Conservation (phyloP, 2,797 vertebrate genomes). For the Lemur catta region DNA sequence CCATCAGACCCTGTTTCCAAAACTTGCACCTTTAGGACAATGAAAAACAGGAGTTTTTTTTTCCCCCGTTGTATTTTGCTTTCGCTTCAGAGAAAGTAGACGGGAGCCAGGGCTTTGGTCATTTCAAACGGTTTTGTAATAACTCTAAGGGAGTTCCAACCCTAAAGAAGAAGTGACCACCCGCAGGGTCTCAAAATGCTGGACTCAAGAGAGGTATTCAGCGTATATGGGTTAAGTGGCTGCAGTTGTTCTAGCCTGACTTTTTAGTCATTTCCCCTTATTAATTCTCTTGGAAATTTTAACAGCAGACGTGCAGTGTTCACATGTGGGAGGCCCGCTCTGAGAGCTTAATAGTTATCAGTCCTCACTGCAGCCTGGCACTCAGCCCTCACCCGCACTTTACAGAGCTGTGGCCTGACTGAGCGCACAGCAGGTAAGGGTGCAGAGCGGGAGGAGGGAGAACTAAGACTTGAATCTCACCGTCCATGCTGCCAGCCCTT, state of each 20-base stretch:
- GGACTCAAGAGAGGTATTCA: not conserved
- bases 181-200: rapidly evolving
- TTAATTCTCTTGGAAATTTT: not conserved
- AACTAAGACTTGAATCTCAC: not conserved
- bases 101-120: not conserved
- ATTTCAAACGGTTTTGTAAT: not conserved
- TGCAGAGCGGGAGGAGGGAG: not conserved
- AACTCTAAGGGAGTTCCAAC: not conserved
- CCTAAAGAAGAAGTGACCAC: not conserved
- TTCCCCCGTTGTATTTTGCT: not conserved
- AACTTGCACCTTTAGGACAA: not conserved
- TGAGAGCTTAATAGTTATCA: not conserved
- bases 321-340: rapidly evolving
- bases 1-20: not conserved
- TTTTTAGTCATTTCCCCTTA: no score
- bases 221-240: rapidly evolving
- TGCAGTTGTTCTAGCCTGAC: rapidly evolving
- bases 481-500: rapidly evolving
- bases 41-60: not conserved
- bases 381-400: not conserved
- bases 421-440: no score
- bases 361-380: rapidly evolving
- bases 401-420: not conserved
- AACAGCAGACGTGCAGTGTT: not conserved
- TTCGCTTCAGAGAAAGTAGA: not conserved